Conservation (phyloP, 2,888 invertebrate species). For the Therioaphis trifolii region DNA sequence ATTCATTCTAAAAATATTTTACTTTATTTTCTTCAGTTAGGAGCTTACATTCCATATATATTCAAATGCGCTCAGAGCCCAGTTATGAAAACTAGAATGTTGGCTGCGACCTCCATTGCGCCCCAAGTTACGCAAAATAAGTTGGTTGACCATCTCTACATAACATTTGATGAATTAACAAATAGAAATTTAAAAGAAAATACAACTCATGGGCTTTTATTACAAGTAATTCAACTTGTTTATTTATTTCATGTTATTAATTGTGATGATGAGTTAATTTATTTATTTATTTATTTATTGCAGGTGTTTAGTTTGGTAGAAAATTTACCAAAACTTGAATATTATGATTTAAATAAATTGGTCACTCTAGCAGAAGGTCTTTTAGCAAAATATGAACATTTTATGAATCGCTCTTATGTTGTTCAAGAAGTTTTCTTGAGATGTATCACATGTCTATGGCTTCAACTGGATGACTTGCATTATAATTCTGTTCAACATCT, state of each 20-base stretch:
- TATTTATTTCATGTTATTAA: not conserved
- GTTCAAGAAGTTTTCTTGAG: conserved; percentile 50
- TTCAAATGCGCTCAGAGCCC: conserved; percentile 75
- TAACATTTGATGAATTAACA: conserved; percentile 68
- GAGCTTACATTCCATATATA: conserved; percentile 76
- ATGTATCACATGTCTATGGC: conserved; percentile 43
- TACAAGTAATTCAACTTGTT: conserved; percentile 72
- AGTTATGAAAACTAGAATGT: conserved; percentile 77
- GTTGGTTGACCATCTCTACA: conserved; percentile 67
- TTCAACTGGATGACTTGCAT: conserved; percentile 29
- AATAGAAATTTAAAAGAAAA: conserved; percentile 71
- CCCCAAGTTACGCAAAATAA: conserved; percentile 72
- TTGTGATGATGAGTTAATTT: not conserved
- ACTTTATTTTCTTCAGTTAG: conserved; percentile 71
- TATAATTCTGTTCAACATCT: conserved; percentile 21
- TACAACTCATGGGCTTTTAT: conserved; percentile 75
- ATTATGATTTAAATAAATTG: conserved; percentile 26
- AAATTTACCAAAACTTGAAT: conserved; percentile 31
- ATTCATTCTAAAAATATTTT: conserved; percentile 52
- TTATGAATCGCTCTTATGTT: conserved; percentile 20
- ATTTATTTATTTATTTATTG: conserved; percentile 13
- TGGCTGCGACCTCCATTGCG: conserved; percentile 79
- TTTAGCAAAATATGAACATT: not conserved
- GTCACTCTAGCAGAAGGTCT: conserved; percentile 22
- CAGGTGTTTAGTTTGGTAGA: conserved; percentile 49